Percentiles rank a stretch among this genome's conserved stretches.
phyloP scores from a whole-genome alignment of 2,113 vertebrate species.

The Ammodytes marinus region DNA sequence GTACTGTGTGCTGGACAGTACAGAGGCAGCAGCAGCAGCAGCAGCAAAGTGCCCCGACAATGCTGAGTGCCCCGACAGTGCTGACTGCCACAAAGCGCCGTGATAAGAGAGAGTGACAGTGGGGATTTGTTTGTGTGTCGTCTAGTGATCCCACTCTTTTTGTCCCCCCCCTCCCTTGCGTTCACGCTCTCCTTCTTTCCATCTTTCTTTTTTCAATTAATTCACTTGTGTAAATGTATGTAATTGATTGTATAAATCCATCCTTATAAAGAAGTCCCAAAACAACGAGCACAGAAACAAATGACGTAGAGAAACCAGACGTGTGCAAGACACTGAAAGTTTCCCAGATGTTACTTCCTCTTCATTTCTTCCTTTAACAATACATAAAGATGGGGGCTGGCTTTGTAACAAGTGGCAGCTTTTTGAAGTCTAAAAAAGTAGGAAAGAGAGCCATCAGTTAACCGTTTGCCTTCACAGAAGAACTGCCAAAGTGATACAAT shows the following conservation, averaged over 20 bases:
- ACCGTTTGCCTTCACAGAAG: not conserved
- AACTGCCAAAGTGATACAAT: not conserved
- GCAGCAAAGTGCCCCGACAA: slow-evolving; percentile 13
- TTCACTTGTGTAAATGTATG: not conserved
- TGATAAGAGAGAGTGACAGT: slow-evolving; percentile 68
- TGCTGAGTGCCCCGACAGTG: slow-evolving; percentile 40
- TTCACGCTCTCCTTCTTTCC: slow-evolving; percentile 5
- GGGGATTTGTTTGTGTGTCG: slow-evolving; percentile 58
- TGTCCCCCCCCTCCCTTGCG: slow-evolving; percentile 35
- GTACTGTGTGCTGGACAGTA: slow-evolving; percentile 77
- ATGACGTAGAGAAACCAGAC: slow-evolving; percentile 12
- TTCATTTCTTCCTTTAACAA: slow-evolving; percentile 4
- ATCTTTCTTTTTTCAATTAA: not conserved
- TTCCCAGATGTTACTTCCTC: slow-evolving; percentile 8
- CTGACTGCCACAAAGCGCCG: slow-evolving; percentile 62
- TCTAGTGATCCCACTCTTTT: slow-evolving; percentile 57
- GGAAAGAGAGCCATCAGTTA: not conserved
- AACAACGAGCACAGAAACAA: slow-evolving; percentile 11
- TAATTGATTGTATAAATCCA: not conserved
- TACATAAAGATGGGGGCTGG: not conserved
- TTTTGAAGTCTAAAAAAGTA: not conserved
- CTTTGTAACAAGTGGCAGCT: not conserved
- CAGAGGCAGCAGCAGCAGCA: slow-evolving; percentile 63
- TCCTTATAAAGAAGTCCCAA: not conserved
- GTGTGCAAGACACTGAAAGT: not conserved